A percentile compares a stretch with the other conserved stretches of the same genome.
Conservation (phyloP, 2,113 vertebrate genomes). For the Amblyopsis rosae region DNA sequence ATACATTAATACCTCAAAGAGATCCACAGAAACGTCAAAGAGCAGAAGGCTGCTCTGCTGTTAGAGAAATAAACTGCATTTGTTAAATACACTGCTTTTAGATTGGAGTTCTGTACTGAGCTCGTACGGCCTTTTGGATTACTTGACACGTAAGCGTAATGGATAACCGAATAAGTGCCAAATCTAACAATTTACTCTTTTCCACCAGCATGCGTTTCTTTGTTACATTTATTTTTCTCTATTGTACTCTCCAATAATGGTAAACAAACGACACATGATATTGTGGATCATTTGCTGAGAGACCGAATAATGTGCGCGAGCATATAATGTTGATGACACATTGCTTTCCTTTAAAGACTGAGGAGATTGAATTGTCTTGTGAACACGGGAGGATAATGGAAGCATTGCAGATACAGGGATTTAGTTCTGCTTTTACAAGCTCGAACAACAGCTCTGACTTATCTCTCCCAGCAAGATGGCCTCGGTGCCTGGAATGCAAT, state of each 20-base stretch:
- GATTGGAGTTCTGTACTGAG: too few relatives aligned
- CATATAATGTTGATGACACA: slow-evolving; percentile 33
- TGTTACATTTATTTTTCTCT: not conserved
- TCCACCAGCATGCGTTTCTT: too few relatives aligned
- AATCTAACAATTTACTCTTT: not conserved
- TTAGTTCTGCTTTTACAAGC: slow-evolving; percentile 57
- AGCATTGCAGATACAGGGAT: slow-evolving; percentile 47
- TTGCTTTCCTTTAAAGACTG: slow-evolving; percentile 32
- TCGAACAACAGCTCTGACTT: slow-evolving; percentile 65
- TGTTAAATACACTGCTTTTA: too few relatives aligned
- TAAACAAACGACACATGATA: not conserved
- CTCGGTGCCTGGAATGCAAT: slow-evolving; percentile 56
- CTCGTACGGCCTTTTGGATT: too few relatives aligned
- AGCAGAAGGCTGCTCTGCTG: too few relatives aligned
- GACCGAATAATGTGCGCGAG: slow-evolving; percentile 1
- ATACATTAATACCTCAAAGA: too few relatives aligned
- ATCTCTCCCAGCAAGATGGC: slow-evolving; percentile 60
- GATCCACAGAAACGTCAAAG: too few relatives aligned
- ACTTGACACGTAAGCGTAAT: slow-evolving; percentile 2
- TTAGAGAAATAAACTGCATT: too few relatives aligned
- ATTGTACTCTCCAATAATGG: not conserved
- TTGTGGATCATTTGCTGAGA: slow-evolving; percentile 9
- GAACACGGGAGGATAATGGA: slow-evolving; percentile 54
- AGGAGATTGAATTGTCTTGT: slow-evolving; percentile 46
- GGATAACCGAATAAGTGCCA: not conserved